phyloP scores from a whole-genome alignment of 2,113 vertebrate species.

The Oenanthe melanoleuca region DNA sequence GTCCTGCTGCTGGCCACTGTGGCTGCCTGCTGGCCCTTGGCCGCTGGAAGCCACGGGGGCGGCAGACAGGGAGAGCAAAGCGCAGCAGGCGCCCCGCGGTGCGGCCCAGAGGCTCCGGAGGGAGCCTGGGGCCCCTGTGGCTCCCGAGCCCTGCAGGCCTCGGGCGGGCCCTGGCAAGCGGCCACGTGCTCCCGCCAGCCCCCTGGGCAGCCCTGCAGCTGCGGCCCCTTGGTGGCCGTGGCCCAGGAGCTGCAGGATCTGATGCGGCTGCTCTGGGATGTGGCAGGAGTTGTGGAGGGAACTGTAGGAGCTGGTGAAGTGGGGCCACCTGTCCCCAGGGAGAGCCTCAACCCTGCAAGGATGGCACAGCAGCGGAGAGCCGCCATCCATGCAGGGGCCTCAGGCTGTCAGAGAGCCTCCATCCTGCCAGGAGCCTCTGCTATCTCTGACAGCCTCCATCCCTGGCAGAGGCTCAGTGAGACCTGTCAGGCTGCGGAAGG shows the following conservation, averaged over 20 bases:
- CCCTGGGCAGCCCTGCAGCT: neutral
- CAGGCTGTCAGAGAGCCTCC: no score
- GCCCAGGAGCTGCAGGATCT: neutral
- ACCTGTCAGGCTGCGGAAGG: no score
- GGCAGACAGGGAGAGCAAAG: neutral
- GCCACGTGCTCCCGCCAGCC: neutral
- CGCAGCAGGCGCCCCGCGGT: neutral
- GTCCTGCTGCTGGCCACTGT: neutral
- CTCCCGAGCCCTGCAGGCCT: neutral
- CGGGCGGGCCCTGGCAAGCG: neutral
- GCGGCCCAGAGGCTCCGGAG: neutral
- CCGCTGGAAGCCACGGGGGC: neutral
- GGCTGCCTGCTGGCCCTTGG: neutral
- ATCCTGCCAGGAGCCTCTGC: no score
- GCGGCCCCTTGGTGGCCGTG: neutral
- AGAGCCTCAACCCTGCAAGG: no score
- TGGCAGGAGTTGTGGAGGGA: neutral
- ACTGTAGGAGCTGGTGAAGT: neutral
- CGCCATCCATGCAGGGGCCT: no score
- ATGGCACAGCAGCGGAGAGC: no score
- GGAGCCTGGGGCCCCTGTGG: neutral
- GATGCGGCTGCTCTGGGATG: neutral
- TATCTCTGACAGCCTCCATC: no score
- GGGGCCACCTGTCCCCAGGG: no score
- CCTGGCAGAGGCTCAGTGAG: no score